These are phyloP conservation scores for Eueremaeus valkanovi DNA, from an alignment of 2,888 invertebrate species.

Conservation along the genomic window DNA sequence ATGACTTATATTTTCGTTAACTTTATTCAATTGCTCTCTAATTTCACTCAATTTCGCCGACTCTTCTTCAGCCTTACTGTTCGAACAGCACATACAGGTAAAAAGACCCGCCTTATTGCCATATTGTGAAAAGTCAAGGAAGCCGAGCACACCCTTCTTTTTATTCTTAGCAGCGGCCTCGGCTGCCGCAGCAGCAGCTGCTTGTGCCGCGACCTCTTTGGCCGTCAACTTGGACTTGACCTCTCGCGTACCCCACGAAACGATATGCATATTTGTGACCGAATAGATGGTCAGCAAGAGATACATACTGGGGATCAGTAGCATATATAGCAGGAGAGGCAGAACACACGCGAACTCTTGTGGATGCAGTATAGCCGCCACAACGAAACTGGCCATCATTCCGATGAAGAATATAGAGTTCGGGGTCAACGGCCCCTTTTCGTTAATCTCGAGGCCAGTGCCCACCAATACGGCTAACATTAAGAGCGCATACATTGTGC, in stretches of 20 bases:
- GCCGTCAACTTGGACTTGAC: conserved; percentile 53
- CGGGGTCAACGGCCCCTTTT: conserved; percentile 73
- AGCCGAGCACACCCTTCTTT: conserved; percentile 31
- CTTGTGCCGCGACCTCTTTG: conserved; percentile 32
- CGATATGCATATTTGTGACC: conserved; percentile 84
- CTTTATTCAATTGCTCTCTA: conserved; percentile 12
- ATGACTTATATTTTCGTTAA: background rate
- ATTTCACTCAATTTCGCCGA: background rate
- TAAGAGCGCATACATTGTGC: conserved; percentile 91
- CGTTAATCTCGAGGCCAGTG: conserved; percentile 57
- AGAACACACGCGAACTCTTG: conserved; percentile 71
- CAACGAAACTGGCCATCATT: conserved; percentile 85
- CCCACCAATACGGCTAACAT: conserved; percentile 99
- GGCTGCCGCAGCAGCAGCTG: conserved; percentile 2
- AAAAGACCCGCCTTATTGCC: conserved; percentile 26
- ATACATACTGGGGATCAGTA: conserved; percentile 92
- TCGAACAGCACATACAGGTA: conserved; percentile 41
- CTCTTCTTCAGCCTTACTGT: background rate
- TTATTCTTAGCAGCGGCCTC: background rate
- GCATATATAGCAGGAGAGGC: conserved; percentile 73
- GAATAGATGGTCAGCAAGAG: conserved; percentile 86
- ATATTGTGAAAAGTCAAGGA: conserved; percentile 10
- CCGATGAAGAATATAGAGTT: conserved; percentile 62
- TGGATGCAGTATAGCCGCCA: conserved; percentile 95
- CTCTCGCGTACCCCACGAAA: conserved; percentile 92